These are phyloP conservation scores for Drosophila subquinaria DNA, from an alignment of 2,888 invertebrate species.

Conservation along the genomic window DNA sequence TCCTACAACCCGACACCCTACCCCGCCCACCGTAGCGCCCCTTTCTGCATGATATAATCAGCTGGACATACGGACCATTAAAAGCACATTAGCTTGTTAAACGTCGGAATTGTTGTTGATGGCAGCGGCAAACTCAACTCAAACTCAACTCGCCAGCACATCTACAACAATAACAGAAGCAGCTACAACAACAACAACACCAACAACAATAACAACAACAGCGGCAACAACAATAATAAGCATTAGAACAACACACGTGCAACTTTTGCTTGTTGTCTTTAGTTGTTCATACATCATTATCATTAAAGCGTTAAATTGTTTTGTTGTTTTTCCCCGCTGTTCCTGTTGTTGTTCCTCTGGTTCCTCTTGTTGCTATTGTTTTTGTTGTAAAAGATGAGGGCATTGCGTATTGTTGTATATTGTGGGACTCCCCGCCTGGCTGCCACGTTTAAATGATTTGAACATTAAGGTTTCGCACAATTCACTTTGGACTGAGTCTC, in stretches of 20 bases:
- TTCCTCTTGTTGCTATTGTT: not conserved
- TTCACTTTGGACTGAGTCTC: conserved; percentile 18
- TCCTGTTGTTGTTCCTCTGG: not conserved
- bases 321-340: conserved; percentile 57
- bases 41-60: conserved; percentile 66
- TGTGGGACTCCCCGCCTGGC: not conserved
- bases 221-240: conserved; percentile 33
- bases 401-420: conserved; percentile 6
- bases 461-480: conserved; percentile 53
- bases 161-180: conserved; percentile 20
- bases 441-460: conserved; percentile 51
- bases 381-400: conserved; percentile 23
- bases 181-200: conserved; percentile 39
- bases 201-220: conserved; percentile 30
- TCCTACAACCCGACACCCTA: not conserved
- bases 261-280: conserved; percentile 73
- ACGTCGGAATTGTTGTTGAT: conserved; percentile 62
- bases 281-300: conserved; percentile 79
- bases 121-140: conserved; percentile 34
- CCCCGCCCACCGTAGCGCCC: not conserved
- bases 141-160: conserved; percentile 10
- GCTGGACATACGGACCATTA: conserved; percentile 73
- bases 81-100: conserved; percentile 80
- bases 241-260: conserved; percentile 57
- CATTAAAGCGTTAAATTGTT: conserved; percentile 81